Evolutionary conservation across 1,140 invertebrate genomes (phyloP).

Genomic region (Brachionus plicatilis): DNA sequence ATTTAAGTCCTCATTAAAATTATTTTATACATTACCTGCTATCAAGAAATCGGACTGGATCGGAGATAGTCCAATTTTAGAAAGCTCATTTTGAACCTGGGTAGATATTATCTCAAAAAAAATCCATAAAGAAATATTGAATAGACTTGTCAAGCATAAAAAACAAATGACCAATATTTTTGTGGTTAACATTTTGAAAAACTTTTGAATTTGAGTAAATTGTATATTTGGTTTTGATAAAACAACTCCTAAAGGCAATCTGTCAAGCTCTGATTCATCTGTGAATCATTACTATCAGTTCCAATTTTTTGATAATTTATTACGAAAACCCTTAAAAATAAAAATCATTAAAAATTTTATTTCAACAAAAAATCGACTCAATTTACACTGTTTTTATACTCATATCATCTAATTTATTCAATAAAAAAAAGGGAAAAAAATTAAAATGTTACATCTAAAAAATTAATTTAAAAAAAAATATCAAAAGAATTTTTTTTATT

Average conservation of each 20-base stretch:
- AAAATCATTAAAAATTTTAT: too few relatives aligned
- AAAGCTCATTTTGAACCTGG: neutral
- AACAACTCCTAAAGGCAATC: neutral
- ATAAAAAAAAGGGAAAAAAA: too few relatives aligned
- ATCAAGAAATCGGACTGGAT: neutral
- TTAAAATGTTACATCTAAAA: too few relatives aligned
- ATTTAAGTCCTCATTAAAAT: neutral
- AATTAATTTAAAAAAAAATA: too few relatives aligned
- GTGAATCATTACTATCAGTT: neutral
- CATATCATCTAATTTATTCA: too few relatives aligned
- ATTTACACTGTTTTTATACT: too few relatives aligned
- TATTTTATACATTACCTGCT: neutral
- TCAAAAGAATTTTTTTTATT: too few relatives aligned
- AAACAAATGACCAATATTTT: neutral
- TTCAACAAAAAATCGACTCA: too few relatives aligned
- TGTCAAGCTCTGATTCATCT: neutral
- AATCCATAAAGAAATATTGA: neutral
- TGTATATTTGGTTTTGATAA: neutral
- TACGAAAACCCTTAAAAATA: neutral
- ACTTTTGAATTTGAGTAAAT: neutral
- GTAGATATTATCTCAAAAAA: neutral
- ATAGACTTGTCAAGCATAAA: neutral
- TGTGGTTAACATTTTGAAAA: neutral
- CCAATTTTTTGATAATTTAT: neutral
- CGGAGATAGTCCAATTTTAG: neutral